Evolutionary conservation across 2,797 vertebrate genomes (phyloP), one percentile per base, ranked within the genome.

Genomic region (Lithobates pipiens): DNA sequence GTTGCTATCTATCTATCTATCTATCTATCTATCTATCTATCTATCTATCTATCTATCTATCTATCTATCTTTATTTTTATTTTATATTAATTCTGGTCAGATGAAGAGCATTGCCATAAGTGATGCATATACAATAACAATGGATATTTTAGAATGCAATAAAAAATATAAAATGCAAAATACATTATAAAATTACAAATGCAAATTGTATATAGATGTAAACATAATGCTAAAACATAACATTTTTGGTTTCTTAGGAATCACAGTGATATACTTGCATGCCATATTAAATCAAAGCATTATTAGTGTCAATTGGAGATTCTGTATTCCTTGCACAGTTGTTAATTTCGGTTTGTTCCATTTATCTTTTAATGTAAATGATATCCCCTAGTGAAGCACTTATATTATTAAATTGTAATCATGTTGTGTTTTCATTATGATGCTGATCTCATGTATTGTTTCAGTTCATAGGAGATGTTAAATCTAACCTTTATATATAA

Each of bases 401-500:
- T 77, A 84, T 67, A 73, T 50, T 72, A 74, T 18, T 85, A 32
- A 74, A 76, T 65, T 74, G 44, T 68, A 78, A 70, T 46, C 69
- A 54, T 85, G 76, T 54, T 16, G 50, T 79, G 69, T 80, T 67
- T 85, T 79, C 29, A 79, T 69, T 85, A 39, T 75, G 54, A 80
- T 85, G 44, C 77, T 75, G 70, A 85, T 79, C 39, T n/a, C 29
- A 63, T 29, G 23, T 72, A 74, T 85, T 85, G 77, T 85, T 85
- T 71, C 10, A 75, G 44, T 80, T 71, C 71, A 25, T 75, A 69
- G 63, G 84, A 46, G 5, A 27, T 50, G 39, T 10, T 18, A 36
- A 68, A 27, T 34, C 25, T 50, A 57, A 79, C 75, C 54, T 85
- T 79, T 68, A 32, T 79, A 67, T 54, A 18, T 25, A 23, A 68